A percentile compares a stretch with the other conserved stretches of the same genome.
Evolutionary conservation across 2,888 invertebrate genomes (phyloP).

Genomic region (Erpobdella octoculata): DNA sequence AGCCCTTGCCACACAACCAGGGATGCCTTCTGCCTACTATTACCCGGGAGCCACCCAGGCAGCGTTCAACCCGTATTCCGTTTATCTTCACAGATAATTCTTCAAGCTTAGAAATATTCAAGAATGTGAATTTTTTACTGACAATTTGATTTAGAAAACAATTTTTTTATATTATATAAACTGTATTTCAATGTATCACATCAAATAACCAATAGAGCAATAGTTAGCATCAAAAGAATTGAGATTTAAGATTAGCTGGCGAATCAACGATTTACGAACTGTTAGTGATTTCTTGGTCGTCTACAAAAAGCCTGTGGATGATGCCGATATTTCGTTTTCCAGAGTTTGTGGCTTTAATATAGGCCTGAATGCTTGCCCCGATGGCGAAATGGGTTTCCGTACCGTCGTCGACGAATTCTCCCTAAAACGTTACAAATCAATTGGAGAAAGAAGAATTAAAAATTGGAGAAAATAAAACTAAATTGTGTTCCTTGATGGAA

Average conservation of each 20-base stretch:
- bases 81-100: not conserved
- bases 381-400: conserved; percentile 72
- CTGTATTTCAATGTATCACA: too few species aligned
- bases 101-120: not conserved
- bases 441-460: too few species aligned
- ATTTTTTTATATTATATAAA: too few species aligned
- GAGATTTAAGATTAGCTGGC: too few species aligned
- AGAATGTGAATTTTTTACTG: conserved; percentile 22
- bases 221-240: too few species aligned
- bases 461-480: too few species aligned
- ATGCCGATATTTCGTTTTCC: conserved; percentile 61
- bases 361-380: conserved; percentile 53
- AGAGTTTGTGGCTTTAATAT: conserved; percentile 58
- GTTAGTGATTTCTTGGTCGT: conserved; percentile 47
- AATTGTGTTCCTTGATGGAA: not conserved
- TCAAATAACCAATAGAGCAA: too few species aligned
- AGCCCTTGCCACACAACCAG: not conserved
- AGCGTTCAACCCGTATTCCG: conserved; percentile 13
- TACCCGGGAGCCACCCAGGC: not conserved
- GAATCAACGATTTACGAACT: too few species aligned
- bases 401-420: conserved; percentile 73
- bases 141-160: conserved; percentile 3
- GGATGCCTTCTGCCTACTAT: conserved; percentile 16
- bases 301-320: conserved; percentile 58
- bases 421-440: conserved; percentile 54